These are phyloP conservation scores for Maniola hyperantus DNA, from an alignment of 2,888 invertebrate species.

Conservation along the genomic window DNA sequence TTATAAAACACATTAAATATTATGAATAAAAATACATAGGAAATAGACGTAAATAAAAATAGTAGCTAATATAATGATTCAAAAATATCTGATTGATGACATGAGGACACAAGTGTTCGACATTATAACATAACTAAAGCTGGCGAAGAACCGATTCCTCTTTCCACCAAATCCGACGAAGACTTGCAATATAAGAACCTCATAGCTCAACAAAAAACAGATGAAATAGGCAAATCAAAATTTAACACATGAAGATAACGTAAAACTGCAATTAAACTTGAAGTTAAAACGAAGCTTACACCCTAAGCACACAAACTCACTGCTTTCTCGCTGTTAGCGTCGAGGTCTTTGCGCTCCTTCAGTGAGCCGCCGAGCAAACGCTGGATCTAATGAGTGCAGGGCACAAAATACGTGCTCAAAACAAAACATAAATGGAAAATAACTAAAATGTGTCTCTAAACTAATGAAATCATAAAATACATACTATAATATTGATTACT, in stretches of 20 bases:
- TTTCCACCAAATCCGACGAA: background rate
- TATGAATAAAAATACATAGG: background rate
- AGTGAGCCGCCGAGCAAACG: constrained; percentile 88
- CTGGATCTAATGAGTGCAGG: constrained; percentile 83
- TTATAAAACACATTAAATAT: background rate
- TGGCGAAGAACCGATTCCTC: background rate
- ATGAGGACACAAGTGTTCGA: too few relatives aligned
- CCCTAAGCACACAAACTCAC: constrained; percentile 80
- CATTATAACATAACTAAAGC: too few relatives aligned
- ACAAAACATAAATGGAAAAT: constrained; percentile 52
- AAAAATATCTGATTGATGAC: background rate
- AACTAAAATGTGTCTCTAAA: constrained; percentile 6
- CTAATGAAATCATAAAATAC: background rate
- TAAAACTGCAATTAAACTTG: background rate
- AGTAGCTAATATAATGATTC: too few relatives aligned
- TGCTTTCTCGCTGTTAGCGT: constrained; percentile 85
- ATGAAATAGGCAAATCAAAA: background rate
- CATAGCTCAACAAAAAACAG: background rate
- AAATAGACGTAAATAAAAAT: background rate
- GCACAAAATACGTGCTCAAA: constrained; percentile 57
- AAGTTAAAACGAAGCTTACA: constrained; percentile 21
- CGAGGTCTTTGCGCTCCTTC: constrained; percentile 85
- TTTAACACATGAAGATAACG: background rate
- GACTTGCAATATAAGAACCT: background rate
- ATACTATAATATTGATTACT: background rate